Evolutionary conservation across 2,113 vertebrate genomes (phyloP).

Genomic region (Solenodon paradoxus): DNA sequence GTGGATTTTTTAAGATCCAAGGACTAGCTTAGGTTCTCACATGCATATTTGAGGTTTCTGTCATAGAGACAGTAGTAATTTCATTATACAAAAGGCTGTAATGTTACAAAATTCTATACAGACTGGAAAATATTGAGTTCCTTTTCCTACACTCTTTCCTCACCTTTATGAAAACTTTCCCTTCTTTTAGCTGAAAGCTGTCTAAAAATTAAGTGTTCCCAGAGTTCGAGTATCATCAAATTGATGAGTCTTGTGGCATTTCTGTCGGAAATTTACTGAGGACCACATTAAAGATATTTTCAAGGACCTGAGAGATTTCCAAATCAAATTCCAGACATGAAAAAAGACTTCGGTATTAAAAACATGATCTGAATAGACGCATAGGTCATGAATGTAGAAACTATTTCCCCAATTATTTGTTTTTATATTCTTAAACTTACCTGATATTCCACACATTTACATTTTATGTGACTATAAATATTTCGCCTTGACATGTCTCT

Average conservation of each 20-base stretch:
- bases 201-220: neutral
- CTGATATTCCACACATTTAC: neutral
- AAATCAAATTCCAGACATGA: neutral
- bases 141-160: neutral
- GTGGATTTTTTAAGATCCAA: neutral
- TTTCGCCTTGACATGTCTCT: neutral
- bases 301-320: neutral
- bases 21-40: neutral
- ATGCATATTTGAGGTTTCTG: neutral
- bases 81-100: neutral
- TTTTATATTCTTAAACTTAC: neutral
- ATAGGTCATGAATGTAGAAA: neutral
- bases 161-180: neutral
- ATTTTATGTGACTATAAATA: neutral
- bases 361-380: neutral
- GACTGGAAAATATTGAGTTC: neutral
- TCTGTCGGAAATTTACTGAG: neutral
- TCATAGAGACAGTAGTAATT: rapidly evolving
- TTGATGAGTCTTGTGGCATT: neutral
- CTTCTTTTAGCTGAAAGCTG: neutral
- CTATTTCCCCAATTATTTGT: neutral
- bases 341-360: neutral
- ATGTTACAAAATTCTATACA: neutral
- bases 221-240: neutral
- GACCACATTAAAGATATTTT: neutral